Percentiles rank a stretch among this genome's conserved stretches.
Conservation (phyloP, 2,888 invertebrate genomes). For the Papilio gigon region DNA sequence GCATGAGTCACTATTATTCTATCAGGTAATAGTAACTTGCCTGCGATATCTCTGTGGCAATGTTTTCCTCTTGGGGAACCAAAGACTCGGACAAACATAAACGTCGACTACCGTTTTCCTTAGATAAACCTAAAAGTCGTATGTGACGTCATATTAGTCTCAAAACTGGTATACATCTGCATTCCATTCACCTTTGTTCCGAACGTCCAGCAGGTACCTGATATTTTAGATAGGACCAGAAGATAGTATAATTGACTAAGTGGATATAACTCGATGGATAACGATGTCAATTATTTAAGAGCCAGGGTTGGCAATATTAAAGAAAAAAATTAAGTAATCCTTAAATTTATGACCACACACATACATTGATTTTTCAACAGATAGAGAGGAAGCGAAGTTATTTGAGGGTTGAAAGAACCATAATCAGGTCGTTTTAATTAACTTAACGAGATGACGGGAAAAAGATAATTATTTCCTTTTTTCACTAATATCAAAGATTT, state of each 20-base stretch:
- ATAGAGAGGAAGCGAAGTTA: too few species aligned
- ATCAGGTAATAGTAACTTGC: too few species aligned
- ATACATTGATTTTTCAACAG: too few species aligned
- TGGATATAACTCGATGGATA: neutral
- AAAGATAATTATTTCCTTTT: slow-evolving; percentile 24
- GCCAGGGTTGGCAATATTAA: neutral
- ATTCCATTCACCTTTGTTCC: too few species aligned
- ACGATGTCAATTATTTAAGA: slow-evolving; percentile 1
- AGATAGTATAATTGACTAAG: neutral
- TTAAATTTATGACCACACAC: neutral
- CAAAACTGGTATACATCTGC: neutral
- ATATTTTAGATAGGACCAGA: neutral
- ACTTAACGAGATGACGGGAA: slow-evolving; percentile 6
- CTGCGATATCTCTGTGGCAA: too few species aligned
- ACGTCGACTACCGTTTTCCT: neutral
- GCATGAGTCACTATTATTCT: too few species aligned
- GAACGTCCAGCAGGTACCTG: neutral
- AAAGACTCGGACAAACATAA: too few species aligned
- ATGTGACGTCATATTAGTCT: neutral
- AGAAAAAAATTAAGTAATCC: neutral
- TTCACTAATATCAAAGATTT: neutral
- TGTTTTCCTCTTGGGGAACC: too few species aligned
- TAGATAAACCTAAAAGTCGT: neutral
- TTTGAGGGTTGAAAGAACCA: too few species aligned
- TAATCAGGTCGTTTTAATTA: neutral